Base-by-base conservation (phyloP, 2,113 vertebrate species). In the Pachyramphus minor region DNA sequence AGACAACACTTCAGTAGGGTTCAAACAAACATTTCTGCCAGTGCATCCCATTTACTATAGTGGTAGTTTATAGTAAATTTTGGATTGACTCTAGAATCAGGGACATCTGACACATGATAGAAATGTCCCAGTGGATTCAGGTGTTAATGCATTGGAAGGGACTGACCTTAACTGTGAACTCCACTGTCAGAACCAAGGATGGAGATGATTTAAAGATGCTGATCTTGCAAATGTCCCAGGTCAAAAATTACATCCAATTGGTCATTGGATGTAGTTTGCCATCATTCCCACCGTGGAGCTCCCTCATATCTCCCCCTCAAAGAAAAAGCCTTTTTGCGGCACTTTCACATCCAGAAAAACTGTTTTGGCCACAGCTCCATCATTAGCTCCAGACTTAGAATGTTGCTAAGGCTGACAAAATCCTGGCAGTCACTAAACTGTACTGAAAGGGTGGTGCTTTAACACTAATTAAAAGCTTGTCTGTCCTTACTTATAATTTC, bases 231-330 rank as follows among this genome's bases (percentile, higher is more conserved):
- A 74, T 33, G 10, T n/a, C n/a, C 20, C 8, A 3, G 10, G 23
- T 63, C 17, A 74, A 49, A 74, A 86, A n/a, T 19, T 0, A 6
- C 19, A 6, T 5, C n/a, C n/a, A n/a, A n/a, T 86, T 69, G 50
- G 20, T 23, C 23, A 12, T 4, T 50, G 37, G 13, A 27, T 56
- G 37, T 25, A 37, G 41, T 76, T 71, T 78, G 14, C 21, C 47
- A 28, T 42, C 2, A 0, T 45, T 74, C 21, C 45, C 8, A 22
- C 39, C 16, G 1, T 8, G 28, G 35, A 82, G 33, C 16, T 79
- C 7, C 28, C 11, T 28, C 27, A 5, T 63, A 37, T 39, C 1
- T 6, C 31, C 3, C 3, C 9, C 12, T 30, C 9, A 3, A 19
- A 59, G 30, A 14, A n/a, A 47, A 94, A 5, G 2, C 33, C 12